A percentile compares a stretch with the other conserved stretches of the same genome.
Conservation (phyloP, 2,113 vertebrate species). For the Tautogolabrus adspersus region DNA sequence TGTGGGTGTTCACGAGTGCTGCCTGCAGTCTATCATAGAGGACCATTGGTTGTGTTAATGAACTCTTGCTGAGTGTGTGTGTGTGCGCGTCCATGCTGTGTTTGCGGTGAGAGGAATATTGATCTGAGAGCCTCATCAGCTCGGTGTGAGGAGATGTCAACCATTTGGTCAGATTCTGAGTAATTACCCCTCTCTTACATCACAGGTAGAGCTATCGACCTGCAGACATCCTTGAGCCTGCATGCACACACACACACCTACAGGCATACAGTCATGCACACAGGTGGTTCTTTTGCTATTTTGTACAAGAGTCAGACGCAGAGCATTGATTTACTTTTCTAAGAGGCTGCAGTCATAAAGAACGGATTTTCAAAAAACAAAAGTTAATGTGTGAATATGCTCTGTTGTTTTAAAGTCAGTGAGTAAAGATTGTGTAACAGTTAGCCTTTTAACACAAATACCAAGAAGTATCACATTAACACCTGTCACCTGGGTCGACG, state of each 20-base stretch:
- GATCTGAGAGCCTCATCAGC: conserved; percentile 75
- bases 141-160: conserved; percentile 66
- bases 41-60: conserved; percentile 68
- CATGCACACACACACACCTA: not conserved
- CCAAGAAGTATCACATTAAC: conserved; percentile 45
- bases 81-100: conserved; percentile 9
- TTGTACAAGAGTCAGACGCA: conserved; percentile 37
- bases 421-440: conserved; percentile 14
- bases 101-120: conserved; percentile 68
- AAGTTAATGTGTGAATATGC: conserved; percentile 43
- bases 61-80: conserved; percentile 61
- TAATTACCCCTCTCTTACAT: conserved; percentile 58
- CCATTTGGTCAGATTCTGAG: conserved; percentile 53
- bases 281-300: conserved; percentile 33
- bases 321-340: conserved; percentile 43
- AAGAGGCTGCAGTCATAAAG: conserved; percentile 61
- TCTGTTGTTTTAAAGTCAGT: conserved; percentile 50
- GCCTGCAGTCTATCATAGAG: conserved; percentile 66
- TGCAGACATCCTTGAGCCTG: conserved; percentile 27
- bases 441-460: conserved; percentile 47
- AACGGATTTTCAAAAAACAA: conserved; percentile 55
- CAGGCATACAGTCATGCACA: conserved; percentile 6
- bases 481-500: conserved; percentile 56
- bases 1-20: conserved; percentile 68
- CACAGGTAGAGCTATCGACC: conserved; percentile 61